Base-by-base conservation (phyloP, 2,888 invertebrate species). In the Polydrusus cervinus region DNA sequence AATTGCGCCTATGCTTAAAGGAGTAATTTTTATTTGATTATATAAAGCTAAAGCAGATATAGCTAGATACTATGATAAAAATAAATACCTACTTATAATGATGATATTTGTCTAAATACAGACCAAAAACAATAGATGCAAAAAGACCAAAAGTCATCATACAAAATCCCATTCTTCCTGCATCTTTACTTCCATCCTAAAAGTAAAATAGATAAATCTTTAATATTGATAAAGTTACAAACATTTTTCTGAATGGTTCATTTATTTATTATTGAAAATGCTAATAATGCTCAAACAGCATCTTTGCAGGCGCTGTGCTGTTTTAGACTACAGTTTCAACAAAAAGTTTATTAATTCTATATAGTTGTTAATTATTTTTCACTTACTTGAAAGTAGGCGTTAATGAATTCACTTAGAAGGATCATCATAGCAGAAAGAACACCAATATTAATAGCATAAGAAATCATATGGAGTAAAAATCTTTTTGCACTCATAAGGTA, bases 401-500 rank as follows among this genome's bases (percentile, higher is more conserved):
- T 30, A 34, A 75, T 67, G 57, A 71, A 65, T 43, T 75, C 67
- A 47, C 66, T 74, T 14, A 74, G 38, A 47, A 74, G 62, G n/a
- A 45, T 74, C 51, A 67, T 67, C 0, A 55, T 94, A 40, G 97
- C 97, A 85, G 98, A 98, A 87, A 97, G 98, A 6, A 95, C 95
- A 0, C 97, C 98, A 14, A 97, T 95, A 88, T 97, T 98, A 82
- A 97, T 92, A 0, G 97, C 96, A 84, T 97, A 97, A 6, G 96
- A 95, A 67, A 95, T 84, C 70, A 95, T 89, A 38, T 97, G 90
- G 45, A 96, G 87, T 47, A 95, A 87, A 85, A 96, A 97, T 84
- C 94, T 93, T 45, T 61, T 89, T 88, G 90, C 90, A 80, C 94
- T 84, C 49, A 98, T 90, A 79, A 92, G 91, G 87, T 92, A 93